Conservation (phyloP, 2,797 vertebrate species). For the Orientallactaga sibirica region DNA sequence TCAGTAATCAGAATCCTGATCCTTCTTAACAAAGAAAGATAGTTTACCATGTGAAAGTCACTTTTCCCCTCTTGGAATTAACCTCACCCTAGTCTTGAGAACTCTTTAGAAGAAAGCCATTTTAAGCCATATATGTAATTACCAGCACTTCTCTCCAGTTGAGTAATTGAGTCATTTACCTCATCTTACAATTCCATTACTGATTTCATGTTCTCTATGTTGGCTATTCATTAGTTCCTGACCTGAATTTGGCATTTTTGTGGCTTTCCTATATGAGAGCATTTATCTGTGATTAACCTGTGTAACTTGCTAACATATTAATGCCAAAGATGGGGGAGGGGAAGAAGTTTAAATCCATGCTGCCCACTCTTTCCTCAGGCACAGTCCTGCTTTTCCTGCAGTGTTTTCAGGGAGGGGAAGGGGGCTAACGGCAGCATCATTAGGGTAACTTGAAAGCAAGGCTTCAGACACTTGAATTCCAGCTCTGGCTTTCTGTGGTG, state of each 20-base stretch:
- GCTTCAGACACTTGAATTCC: accelerated
- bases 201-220: neutral
- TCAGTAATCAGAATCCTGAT: neutral
- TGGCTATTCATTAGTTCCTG: neutral
- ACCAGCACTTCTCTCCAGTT: neutral
- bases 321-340: neutral
- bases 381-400: neutral
- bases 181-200: neutral
- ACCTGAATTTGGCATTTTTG: neutral
- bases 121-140: neutral
- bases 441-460: neutral
- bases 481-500: neutral
- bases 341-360: neutral
- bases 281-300: neutral
- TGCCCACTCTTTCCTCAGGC: neutral
- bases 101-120: neutral
- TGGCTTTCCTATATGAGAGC: neutral
- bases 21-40: conserved; percentile 4
- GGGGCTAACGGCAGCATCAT: neutral
- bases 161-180: neutral
- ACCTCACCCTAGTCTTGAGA: neutral
- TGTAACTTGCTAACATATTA: neutral
- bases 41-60: neutral
- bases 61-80: conserved; percentile 2
- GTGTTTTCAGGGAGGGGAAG: neutral